Evolutionary conservation across 2,888 invertebrate species (phyloP), one percentile per base, ranked within the genome.

Genomic region (Smittia sp.): DNA sequence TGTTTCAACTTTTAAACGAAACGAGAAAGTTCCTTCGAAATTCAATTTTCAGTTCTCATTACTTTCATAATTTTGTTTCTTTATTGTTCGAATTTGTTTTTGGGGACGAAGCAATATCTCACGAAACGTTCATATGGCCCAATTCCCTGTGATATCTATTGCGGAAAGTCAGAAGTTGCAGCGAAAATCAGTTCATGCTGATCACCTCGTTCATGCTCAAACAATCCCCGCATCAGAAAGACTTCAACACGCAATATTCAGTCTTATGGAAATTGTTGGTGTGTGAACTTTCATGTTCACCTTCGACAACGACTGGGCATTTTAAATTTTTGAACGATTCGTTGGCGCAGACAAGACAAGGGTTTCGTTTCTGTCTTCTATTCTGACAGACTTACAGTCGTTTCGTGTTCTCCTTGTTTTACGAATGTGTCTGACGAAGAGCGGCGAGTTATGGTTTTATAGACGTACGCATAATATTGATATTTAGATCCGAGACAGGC

Each of bases 201-300:
- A n/a, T n/a, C n/a, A n/a, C n/a, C n/a, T n/a, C n/a, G n/a, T n/a
- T 32, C 32, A 32, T 3, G 32, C 9, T 32, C 9, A 32, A 32
- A 32, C 3, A 32, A 32, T 32, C 32, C 32, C 32, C 25, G 63
- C 58, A 63, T 15, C 15, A 20, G 27, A 25, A 27, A 63, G 22
- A 63, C 63, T 63, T 20, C n/a, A n/a, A 25, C 66, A 66, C 66
- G 66, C 66, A 66, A 66, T 66, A n/a, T n/a, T n/a, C n/a, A 15
- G 66, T 66, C 66, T 66, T 32, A 38, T 25, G 25, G 15, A 63
- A 27, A 63, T 25, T 63, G 63, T 63, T 63, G 63, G 63, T 63
- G 63, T 63, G 63, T 63, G 63, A 63, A 63, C 63, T 63, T 58
- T 58, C 18, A 27, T 63, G 63, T 63, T 63, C 63, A 63, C 63